phyloP scores from a whole-genome alignment of 2,113 vertebrate species.

The Muntiacus reevesi region DNA sequence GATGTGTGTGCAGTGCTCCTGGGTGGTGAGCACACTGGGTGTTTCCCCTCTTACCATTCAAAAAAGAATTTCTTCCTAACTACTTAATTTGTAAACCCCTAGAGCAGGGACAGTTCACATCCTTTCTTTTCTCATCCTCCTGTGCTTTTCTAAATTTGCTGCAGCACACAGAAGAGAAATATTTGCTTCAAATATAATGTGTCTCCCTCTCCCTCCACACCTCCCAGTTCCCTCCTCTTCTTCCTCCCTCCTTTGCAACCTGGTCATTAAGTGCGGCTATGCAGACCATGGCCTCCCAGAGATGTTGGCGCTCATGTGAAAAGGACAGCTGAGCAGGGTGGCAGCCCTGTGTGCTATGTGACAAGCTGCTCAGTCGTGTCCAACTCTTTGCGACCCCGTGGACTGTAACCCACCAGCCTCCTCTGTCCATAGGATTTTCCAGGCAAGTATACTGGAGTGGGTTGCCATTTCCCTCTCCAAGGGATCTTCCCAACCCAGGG shows the following conservation, averaged over 20 bases:
- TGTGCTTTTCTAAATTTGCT: neutral
- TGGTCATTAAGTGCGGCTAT: neutral
- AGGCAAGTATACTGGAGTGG: neutral
- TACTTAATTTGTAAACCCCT: neutral
- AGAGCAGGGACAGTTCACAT: neutral
- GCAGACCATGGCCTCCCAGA: neutral
- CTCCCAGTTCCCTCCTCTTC: neutral
- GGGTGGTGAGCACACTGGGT: neutral
- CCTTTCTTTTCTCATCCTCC: neutral
- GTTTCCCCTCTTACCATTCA: neutral
- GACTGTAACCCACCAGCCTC: neutral
- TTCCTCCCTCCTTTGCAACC: neutral
- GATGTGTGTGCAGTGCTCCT: neutral
- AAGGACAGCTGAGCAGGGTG: neutral
- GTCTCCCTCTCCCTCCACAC: neutral
- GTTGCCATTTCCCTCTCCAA: neutral
- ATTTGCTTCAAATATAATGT: neutral
- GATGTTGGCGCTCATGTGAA: accelerated
- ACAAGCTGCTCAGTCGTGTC: neutral
- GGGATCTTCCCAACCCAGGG: neutral
- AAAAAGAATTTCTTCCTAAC: neutral
- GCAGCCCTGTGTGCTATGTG: neutral
- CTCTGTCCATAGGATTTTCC: neutral
- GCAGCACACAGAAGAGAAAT: neutral
- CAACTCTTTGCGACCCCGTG: neutral